Conservation (phyloP, 2,113 vertebrate genomes). For the Nannobrachium achirus region DNA sequence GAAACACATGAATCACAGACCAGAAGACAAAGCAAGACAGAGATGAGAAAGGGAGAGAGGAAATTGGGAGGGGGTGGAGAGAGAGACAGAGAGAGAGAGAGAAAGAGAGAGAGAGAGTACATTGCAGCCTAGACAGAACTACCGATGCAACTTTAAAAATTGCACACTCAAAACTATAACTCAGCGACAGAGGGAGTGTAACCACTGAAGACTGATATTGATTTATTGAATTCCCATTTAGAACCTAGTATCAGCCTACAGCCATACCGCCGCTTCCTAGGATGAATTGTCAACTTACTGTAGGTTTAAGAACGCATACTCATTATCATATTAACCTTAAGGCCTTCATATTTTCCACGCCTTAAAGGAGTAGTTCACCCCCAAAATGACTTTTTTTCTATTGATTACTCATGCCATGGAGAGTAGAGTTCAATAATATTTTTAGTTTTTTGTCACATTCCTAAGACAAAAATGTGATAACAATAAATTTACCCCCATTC, state of each 20-base stretch:
- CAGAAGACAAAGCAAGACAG: not conserved
- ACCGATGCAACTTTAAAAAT: conserved; percentile 40
- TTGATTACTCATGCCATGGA: no score
- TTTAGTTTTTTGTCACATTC: no score
- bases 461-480: no score
- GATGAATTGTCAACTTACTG: conserved; percentile 41
- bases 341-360: conserved; percentile 22
- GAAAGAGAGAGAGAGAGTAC: conserved; percentile 6
- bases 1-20: not conserved
- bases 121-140: not conserved
- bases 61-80: no score
- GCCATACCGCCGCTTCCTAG: conserved; percentile 20
- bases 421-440: no score
- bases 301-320: conserved; percentile 3
- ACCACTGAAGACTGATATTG: conserved; percentile 42
- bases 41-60: no score
- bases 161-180: conserved; percentile 54
- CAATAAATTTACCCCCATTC: no score
- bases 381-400: no score
- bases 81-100: not conserved
- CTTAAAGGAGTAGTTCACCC: no score
- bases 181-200: conserved; percentile 44
- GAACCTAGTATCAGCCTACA: conserved; percentile 48
- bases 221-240: conserved; percentile 60
- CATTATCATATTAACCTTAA: conserved; percentile 14